phyloP scores from a whole-genome alignment of 2,797 vertebrate genomes.

The Anniella stebbinsi region DNA sequence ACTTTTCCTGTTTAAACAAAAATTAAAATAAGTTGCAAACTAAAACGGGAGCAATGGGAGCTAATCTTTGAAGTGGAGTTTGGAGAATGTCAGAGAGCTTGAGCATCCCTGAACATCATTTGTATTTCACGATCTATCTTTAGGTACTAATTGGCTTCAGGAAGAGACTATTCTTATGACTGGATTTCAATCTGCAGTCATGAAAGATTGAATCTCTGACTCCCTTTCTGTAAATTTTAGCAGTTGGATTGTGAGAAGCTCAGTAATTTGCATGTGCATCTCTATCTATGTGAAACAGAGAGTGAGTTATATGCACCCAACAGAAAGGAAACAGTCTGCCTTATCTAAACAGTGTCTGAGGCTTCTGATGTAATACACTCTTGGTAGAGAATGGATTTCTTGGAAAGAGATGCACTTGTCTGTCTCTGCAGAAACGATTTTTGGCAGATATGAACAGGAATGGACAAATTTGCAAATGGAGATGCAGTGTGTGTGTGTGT shows the following conservation, averaged over 20 bases:
- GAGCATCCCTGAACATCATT: background rate
- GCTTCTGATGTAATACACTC: background rate
- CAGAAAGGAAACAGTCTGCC: background rate
- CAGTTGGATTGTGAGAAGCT: background rate
- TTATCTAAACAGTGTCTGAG: background rate
- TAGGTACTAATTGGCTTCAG: slow-evolving; percentile 21
- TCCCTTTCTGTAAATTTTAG: slow-evolving; percentile 18
- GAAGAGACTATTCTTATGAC: slow-evolving; percentile 30
- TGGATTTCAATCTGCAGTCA: slow-evolving; percentile 1
- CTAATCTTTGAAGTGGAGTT: no score
- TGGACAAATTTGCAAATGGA: background rate
- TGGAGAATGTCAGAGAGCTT: no score
- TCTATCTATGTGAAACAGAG: background rate
- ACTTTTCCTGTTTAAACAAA: no score
- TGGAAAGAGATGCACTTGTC: background rate
- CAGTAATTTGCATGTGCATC: background rate
- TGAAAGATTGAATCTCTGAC: background rate
- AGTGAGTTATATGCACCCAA: background rate
- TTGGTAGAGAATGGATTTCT: slow-evolving; percentile 9
- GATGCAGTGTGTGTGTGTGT: background rate
- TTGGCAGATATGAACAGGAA: background rate
- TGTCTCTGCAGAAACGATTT: slow-evolving; percentile 11
- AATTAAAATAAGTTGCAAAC: no score
- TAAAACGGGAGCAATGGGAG: no score
- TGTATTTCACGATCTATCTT: slow-evolving; percentile 14